Conservation (phyloP, 2,888 invertebrate genomes). For the Branchipolynoe longqiensis region DNA sequence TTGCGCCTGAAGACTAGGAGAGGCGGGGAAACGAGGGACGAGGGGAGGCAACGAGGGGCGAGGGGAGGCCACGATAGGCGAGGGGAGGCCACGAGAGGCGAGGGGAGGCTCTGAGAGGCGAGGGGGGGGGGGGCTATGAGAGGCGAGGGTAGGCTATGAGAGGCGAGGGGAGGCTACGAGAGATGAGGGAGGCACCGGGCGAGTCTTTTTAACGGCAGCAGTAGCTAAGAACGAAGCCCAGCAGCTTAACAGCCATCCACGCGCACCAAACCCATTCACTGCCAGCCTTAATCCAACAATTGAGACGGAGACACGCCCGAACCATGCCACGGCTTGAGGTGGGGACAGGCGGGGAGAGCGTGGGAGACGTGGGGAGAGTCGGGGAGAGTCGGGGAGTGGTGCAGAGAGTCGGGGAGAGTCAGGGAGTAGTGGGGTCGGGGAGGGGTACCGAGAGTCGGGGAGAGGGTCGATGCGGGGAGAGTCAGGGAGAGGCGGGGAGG, state of each 20-base stretch:
- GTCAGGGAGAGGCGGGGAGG: conserved; percentile 9
- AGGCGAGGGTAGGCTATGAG: too few species aligned
- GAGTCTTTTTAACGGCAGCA: conserved; percentile 11
- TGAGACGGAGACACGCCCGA: not conserved
- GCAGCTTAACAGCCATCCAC: conserved; percentile 36
- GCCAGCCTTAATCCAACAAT: conserved; percentile 43
- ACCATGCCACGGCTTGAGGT: not conserved
- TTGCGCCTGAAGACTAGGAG: too few species aligned
- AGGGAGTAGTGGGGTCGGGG: not conserved
- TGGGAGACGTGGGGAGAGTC: not conserved
- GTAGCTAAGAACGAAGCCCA: not conserved
- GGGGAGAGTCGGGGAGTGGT: not conserved
- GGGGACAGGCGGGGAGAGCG: conserved; percentile 4
- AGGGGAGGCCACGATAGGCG: too few species aligned
- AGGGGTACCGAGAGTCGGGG: too few species aligned
- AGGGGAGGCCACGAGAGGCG: too few species aligned
- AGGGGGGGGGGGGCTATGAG: too few species aligned
- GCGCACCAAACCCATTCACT: conserved; percentile 41
- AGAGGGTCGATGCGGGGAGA: too few species aligned
- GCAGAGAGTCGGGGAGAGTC: conserved; percentile 10
- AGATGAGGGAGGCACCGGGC: too few species aligned
- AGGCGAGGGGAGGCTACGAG: too few species aligned
- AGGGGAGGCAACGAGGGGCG: too few species aligned
- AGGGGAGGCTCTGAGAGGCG: too few species aligned
- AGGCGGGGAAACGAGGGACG: too few species aligned